Evolutionary conservation across 64 coral and sea anemone species (phyloP).

Genomic region (Pocillopora verrucosa): DNA sequence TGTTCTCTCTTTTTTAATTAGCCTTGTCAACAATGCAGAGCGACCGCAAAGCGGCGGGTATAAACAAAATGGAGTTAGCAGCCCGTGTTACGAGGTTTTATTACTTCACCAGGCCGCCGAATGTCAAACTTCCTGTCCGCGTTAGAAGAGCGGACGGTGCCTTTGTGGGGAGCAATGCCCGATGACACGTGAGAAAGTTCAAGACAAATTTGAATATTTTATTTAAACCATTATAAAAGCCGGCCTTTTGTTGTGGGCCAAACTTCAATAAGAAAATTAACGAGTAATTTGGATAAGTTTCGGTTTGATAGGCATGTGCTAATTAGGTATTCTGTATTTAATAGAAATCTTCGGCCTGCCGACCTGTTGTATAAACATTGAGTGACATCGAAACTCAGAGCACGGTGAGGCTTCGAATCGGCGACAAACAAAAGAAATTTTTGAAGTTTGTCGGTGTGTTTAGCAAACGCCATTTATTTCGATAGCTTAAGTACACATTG

Average conservation of each 20-base stretch:
- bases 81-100: constrained; percentile 52
- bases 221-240: constrained; percentile 89
- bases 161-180: constrained; percentile 39
- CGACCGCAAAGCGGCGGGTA: constrained; percentile 40
- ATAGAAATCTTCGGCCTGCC: constrained; percentile 87
- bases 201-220: constrained; percentile 97
- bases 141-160: constrained; percentile 26
- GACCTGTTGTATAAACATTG: constrained; percentile 87
- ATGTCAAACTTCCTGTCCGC: constrained; percentile 33
- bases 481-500: constrained; percentile 92
- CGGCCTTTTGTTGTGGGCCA: constrained; percentile 95
- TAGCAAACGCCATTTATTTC: constrained; percentile 74
- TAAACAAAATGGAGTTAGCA: constrained; percentile 41
- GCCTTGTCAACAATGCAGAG: constrained; percentile 46
- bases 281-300: constrained; percentile 99
- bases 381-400: constrained; percentile 62
- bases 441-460: constrained; percentile 88
- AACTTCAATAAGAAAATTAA: constrained; percentile 99
- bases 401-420: constrained; percentile 40
- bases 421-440: constrained; percentile 80
- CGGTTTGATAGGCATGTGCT: constrained; percentile 99
- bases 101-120: constrained; percentile 37
- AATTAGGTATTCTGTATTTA: constrained; percentile 99
- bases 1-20: constrained; percentile 59
- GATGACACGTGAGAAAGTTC: constrained; percentile 39